Evolutionary conservation across 2,888 invertebrate species (phyloP).

Genomic region (Odontocolon sp.): DNA sequence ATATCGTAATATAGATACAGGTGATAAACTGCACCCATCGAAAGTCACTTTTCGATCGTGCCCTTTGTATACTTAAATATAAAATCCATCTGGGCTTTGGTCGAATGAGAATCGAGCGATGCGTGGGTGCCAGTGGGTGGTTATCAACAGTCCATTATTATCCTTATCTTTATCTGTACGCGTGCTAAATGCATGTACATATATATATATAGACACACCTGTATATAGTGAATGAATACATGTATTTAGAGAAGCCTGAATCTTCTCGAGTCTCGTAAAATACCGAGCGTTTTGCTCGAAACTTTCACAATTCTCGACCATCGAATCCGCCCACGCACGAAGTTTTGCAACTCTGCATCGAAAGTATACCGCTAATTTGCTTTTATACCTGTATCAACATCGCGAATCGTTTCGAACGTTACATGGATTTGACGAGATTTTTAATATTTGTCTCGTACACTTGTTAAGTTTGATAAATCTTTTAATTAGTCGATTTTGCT

Average conservation of each 20-base stretch:
- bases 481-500: constrained; percentile 25
- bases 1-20: constrained; percentile 15
- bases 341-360: constrained; percentile 36
- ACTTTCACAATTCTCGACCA: constrained; percentile 52
- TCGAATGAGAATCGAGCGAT: constrained; percentile 36
- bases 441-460: constrained; percentile 6
- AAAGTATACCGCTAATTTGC: constrained; percentile 40
- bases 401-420: no score
- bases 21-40: constrained; percentile 30
- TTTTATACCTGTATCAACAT: no score
- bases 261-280: constrained; percentile 3
- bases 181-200: constrained; percentile 2
- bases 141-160: constrained; percentile 57
- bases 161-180: constrained; percentile 51
- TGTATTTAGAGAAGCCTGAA: constrained; percentile 5
- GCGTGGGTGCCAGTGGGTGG: constrained; percentile 69
- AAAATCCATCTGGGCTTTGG: constrained; percentile 26
- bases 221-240: constrained; percentile 2
- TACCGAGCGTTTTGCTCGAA: constrained; percentile 26
- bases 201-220: no score
- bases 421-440: constrained; percentile 3
- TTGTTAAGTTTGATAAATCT: constrained; percentile 32
- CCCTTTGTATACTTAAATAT: constrained; percentile 15
- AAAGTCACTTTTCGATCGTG: constrained; percentile 5
- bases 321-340: constrained; percentile 49